A percentile compares a stretch with the other conserved stretches of the same genome.
phyloP scores from a whole-genome alignment of 1,140 invertebrate genomes.

The Rhyzopertha dominica region DNA sequence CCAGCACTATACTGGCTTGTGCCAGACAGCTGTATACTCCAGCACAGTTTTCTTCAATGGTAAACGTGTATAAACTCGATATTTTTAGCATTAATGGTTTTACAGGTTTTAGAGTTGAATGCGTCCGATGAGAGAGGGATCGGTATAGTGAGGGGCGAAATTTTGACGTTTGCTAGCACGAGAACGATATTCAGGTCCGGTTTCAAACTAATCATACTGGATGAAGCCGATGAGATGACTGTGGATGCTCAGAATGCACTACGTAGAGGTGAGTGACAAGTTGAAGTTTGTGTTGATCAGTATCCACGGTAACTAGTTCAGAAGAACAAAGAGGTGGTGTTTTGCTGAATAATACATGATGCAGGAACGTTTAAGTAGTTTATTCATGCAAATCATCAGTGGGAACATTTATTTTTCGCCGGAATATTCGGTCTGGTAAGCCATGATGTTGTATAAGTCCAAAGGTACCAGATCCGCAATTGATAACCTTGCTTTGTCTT shows the following conservation, averaged over 20 bases:
- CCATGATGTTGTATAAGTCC: too few species aligned
- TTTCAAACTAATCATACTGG: constrained; percentile 95
- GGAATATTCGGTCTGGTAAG: too few species aligned
- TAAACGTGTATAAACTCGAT: constrained; percentile 52
- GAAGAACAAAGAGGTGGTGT: not conserved
- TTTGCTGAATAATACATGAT: too few species aligned
- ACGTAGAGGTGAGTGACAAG: constrained; percentile 82
- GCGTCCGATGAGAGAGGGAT: constrained; percentile 99
- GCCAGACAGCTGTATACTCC: constrained; percentile 89
- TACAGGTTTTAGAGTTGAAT: constrained; percentile 90
- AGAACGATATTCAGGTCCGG: constrained; percentile 90
- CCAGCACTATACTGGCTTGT: constrained; percentile 95
- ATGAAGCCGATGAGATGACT: constrained; percentile 99
- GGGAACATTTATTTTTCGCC: too few species aligned
- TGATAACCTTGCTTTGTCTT: constrained; percentile 18
- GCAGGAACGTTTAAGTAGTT: too few species aligned
- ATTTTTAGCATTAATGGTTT: too few species aligned
- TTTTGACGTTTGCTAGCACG: constrained; percentile 95
- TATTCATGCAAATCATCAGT: too few species aligned
- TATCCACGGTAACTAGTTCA: not conserved
- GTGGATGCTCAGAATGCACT: constrained; percentile 99
- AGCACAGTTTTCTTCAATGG: constrained; percentile 39
- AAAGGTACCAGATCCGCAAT: too few species aligned
- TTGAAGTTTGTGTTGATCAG: constrained; percentile 10
- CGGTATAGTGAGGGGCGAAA: constrained; percentile 89